These are phyloP conservation scores for Trachelus troglodyta DNA, from an alignment of 2,888 invertebrate species.

Conservation along the genomic window DNA sequence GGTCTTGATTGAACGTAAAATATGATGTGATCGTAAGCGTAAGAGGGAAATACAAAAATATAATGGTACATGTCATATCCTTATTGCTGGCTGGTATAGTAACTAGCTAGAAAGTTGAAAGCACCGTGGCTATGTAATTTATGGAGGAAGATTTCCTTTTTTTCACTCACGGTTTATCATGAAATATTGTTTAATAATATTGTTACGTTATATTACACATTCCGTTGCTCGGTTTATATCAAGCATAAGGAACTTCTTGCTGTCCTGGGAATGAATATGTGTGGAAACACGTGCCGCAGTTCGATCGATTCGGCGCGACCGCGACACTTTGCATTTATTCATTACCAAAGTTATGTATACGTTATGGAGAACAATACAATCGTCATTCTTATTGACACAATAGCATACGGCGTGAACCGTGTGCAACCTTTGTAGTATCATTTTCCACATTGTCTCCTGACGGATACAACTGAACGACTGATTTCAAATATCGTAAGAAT, in stretches of 20 bases:
- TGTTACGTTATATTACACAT: background rate
- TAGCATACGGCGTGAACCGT: background rate
- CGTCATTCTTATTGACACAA: background rate
- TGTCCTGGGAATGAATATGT: background rate
- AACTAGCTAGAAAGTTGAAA: background rate
- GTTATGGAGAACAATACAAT: background rate
- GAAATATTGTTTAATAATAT: background rate
- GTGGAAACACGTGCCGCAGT: background rate
- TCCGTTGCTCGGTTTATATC: background rate
- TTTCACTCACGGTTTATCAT: background rate
- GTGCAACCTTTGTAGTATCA: background rate
- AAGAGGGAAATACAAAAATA: background rate
- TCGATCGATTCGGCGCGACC: background rate
- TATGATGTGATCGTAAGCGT: background rate
- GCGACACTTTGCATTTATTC: background rate
- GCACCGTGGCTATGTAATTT: background rate
- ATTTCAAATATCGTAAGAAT: background rate
- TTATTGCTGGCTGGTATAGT: background rate
- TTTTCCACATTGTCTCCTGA: background rate
- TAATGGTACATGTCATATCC: background rate
- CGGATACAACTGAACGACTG: background rate
- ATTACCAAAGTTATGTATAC: background rate
- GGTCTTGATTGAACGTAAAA: background rate
- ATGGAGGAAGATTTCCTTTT: background rate
- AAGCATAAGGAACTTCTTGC: background rate